Evolutionary conservation across 2,797 vertebrate species (phyloP), one percentile per base, ranked within the genome.

Genomic region (Spinus olivaceus): DNA sequence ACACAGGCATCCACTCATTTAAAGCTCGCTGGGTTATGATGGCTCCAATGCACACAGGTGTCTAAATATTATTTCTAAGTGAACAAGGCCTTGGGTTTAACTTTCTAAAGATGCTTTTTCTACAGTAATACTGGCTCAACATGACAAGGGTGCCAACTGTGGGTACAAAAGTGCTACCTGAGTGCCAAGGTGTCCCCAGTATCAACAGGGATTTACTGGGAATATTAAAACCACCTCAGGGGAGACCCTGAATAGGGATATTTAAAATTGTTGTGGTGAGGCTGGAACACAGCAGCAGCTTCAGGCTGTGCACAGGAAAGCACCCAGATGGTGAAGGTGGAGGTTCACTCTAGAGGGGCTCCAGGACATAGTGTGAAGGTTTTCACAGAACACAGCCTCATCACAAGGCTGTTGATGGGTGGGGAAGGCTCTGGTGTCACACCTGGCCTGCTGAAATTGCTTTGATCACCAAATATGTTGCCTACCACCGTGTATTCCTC

Each of bases 401-500:
- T 70, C 57, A 49, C 25, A 1, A 0, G 1, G 47, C 32, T 66
- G 9, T 25, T 17, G 33, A 50, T 9, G 46, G 20, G 2, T 27
- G 56, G 50, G 47, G 19, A 86, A 57, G 25, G 44, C 35, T 22
- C 69, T 59, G 16, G 8, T 46, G 49, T 42, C 57, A 78, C 44
- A 42, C n/a, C 3, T 37, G 27, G 27, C 32, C 47, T 78, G 23
- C 46, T 88, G 37, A 44, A 44, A 69, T 56, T 64, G 53, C 35
- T 64, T 59, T 46, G 27, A 70, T 60, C 51, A 61, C 9, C 35
- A 24, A 33, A 20, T 35, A n/a, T 1, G 0, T 2, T 15, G 60
- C 28, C 41, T 5, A 2, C 6, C 25, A 49, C 30, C 0, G 0
- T 6, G 13, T 69, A 54, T 46, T 49, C 44, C 57, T 33, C 59